Evolutionary conservation across 2,113 vertebrate species (phyloP), one percentile per base, ranked within the genome.

Genomic region (Panurus biarmicus): DNA sequence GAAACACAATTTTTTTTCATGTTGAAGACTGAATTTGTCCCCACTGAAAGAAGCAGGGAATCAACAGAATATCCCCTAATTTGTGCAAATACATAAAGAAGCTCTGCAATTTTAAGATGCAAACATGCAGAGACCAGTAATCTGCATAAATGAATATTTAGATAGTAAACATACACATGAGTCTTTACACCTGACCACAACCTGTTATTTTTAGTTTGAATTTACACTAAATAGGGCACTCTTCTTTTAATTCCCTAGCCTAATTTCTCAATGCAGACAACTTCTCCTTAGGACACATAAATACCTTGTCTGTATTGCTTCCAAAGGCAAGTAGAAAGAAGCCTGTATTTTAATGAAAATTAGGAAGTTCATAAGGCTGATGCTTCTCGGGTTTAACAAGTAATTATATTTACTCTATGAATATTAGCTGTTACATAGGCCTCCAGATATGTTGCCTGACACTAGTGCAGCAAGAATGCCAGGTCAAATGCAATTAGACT

Each of bases 401-500:
- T 45, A 90, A 80, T 77, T 91, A 74, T 53, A 33, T 62, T 87
- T 85, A 64, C 48, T 89, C 53, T 83, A 28, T 88, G 93, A 95
- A 91, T 70, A 91, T 42, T 87, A 81, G 84, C 29, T 91, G n/a
- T 89, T 86, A 71, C 77, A 74, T 15, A 71, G 79, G 75, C 85
- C 51, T 94, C 65, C 48, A 91, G 91, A 91, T 58, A 93, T 36
- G 60, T 33, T 92, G 78, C 73, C 84, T 94, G 87, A 91, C 75
- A 87, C 31, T 45, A 83, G 33, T 35, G 33, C 48, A 89, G 60
- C 89, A 92, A 93, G 86, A 95, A 65, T 69, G 84, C 42, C 1
- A 0, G 91, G 91, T 96, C 94, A 95, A 91, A 92, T 78, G 83
- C 89, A 96, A 96, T 80, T 96, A 97, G 96, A 76, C 93, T 97